Conservation (phyloP, 2,113 vertebrate genomes). For the Varanus komodoensis region DNA sequence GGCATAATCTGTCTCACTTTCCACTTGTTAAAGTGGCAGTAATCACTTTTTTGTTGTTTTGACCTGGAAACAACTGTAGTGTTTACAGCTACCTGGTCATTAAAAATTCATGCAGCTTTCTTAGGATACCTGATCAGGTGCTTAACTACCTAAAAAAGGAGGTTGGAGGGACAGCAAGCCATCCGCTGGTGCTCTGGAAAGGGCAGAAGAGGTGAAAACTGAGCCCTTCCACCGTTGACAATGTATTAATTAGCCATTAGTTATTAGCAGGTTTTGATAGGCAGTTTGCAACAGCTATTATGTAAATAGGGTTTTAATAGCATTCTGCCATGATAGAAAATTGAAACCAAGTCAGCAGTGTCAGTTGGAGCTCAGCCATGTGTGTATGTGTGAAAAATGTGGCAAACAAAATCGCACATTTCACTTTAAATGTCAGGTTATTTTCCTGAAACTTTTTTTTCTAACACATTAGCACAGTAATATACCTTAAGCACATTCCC, state of each 20-base stretch:
- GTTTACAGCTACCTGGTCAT: slow-evolving; percentile 58
- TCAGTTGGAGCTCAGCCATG: slow-evolving; percentile 13
- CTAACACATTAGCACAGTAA: not conserved
- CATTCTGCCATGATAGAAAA: slow-evolving; percentile 1
- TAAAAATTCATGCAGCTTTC: slow-evolving; percentile 53
- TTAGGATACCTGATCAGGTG: slow-evolving; percentile 31
- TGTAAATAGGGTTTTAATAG: slow-evolving; percentile 37
- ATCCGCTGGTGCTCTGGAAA: slow-evolving; percentile 20
- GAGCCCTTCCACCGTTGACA: not conserved
- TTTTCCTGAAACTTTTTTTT: not conserved
- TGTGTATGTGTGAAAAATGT: not conserved
- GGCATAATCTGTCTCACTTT: slow-evolving; percentile 40
- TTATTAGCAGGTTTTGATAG: slow-evolving; percentile 42
- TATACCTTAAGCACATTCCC: not conserved
- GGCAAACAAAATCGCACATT: slow-evolving; percentile 5
- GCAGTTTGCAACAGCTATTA: slow-evolving; percentile 1
- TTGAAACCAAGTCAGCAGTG: slow-evolving; percentile 26
- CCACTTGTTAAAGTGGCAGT: slow-evolving; percentile 43
- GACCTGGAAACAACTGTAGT: too few relatives aligned
- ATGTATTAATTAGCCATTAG: slow-evolving; percentile 49
- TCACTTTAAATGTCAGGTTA: not conserved
- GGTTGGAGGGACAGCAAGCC: slow-evolving; percentile 34
- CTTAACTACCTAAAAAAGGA: slow-evolving; percentile 32
- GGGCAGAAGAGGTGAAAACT: slow-evolving; percentile 39
- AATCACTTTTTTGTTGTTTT: slow-evolving; percentile 57